Conservation (phyloP, 1,140 invertebrate genomes). For the Heliconius hermathena region DNA sequence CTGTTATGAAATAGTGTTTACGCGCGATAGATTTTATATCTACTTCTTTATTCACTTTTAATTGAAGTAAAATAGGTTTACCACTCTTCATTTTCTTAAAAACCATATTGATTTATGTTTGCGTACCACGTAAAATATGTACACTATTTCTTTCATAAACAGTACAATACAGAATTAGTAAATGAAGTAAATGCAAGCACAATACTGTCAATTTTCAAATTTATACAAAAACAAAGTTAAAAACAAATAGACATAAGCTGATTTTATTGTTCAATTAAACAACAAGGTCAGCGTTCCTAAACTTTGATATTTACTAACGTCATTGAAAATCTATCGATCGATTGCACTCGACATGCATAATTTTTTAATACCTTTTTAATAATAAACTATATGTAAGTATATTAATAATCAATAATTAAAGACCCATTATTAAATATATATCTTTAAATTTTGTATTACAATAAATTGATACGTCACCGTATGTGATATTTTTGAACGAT, state of each 20-base stretch:
- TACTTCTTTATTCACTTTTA: neutral
- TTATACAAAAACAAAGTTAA: neutral
- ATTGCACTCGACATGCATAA: neutral
- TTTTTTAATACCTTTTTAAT: neutral
- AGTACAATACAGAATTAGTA: neutral
- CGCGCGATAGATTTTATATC: neutral
- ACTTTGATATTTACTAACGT: slow-evolving; percentile 13
- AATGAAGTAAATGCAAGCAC: neutral
- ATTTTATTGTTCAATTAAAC: neutral
- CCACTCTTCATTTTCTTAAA: slow-evolving; percentile 12
- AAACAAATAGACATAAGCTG: neutral
- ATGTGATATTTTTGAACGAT: neutral
- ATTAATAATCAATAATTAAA: neutral
- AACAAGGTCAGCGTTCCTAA: slow-evolving; percentile 5
- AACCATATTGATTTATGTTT: slow-evolving; percentile 12
- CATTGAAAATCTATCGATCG: neutral
- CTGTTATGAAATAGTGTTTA: slow-evolving; percentile 2
- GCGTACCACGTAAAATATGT: neutral
- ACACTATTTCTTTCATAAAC: neutral
- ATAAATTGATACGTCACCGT: neutral
- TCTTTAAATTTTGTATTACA: neutral
- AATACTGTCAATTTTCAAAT: neutral
- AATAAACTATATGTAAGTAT: neutral
- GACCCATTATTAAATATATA: neutral
- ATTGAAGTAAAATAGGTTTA: neutral